phyloP scores from a whole-genome alignment of 2,113 vertebrate genomes.

The Chamaetylas fuelleborni region DNA sequence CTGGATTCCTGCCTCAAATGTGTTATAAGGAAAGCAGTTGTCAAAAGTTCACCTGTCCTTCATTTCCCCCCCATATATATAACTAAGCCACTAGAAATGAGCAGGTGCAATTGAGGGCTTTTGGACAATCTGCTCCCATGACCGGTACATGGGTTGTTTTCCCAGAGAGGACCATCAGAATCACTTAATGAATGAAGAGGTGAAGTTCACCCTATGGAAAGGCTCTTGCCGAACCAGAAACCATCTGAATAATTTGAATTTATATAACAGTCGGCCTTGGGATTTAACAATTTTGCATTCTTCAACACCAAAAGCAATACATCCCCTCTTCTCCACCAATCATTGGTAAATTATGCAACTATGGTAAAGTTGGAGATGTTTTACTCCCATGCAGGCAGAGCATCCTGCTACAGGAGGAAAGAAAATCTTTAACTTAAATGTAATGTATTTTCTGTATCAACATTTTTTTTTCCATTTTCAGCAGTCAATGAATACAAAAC shows the following conservation, averaged over 20 bases:
- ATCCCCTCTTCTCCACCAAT: not conserved
- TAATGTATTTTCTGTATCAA: not conserved
- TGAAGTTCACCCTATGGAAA: not conserved
- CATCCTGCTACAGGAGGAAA: not conserved
- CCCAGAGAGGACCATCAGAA: not conserved
- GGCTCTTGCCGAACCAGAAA: not conserved
- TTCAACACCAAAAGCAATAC: not conserved
- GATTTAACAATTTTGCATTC: not conserved
- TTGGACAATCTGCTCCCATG: not conserved
- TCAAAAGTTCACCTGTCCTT: not conserved
- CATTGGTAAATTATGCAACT: not conserved
- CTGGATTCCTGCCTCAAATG: not conserved
- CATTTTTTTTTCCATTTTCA: not conserved
- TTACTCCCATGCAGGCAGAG: not conserved
- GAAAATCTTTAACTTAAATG: not conserved
- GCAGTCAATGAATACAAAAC: not conserved
- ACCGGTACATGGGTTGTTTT: not conserved
- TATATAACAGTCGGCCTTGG: not conserved
- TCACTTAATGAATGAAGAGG: not conserved
- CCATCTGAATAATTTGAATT: not conserved
- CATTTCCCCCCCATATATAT: rapidly evolving
- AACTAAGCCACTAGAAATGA: not conserved
- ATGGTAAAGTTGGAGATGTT: not conserved
- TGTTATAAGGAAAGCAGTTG: not conserved
- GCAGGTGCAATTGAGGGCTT: not conserved